Base-by-base conservation (phyloP, 2,797 vertebrate genomes). In the Premnoplex brunnescens region DNA sequence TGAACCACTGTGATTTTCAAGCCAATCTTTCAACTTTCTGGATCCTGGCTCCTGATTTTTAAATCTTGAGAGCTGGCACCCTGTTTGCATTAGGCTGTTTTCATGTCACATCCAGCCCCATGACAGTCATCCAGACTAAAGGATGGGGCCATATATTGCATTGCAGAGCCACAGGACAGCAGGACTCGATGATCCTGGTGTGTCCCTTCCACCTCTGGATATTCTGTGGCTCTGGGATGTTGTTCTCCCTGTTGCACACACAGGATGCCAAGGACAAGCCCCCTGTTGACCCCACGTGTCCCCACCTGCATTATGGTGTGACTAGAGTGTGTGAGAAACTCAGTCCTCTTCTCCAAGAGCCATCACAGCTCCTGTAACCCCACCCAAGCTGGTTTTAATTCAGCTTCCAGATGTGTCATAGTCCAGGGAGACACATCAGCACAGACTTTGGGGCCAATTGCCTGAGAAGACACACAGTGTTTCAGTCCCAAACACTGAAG, bases 201-300 rank as follows among this genome's bases (percentile, higher is more conserved):
- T 43, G 63, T 66, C 43, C 43, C 16, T 66, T 46, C 63, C 63
- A 66, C 4, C 16, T 10, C 17, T 5, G 43, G 17, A 2, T 26
- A 46, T 19, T n/a, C 32, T 7, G 43, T 44, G 43, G 17, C 32
- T 44, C 30, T 7, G 27, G 9, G 55, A 60, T 10, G 4, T 10
- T 12, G 34, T 41, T 39, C 12, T 28, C 9, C 0, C n/a, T 0
- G 0, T 16, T 10, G 30, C 0, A 0, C 0, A 0, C 18, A 2
- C 0, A 2, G 16, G n/a, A 23, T 10, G 14, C 48, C 2, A 1
- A 32, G 54, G 46, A 14, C 14, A n/a, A 10, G 77, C n/a, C 17
- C 27, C n/a, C 20, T 0, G 0, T 1, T 28, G 39, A 60, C 21
- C 26, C 34, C 28, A 2, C 0, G 0, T 27, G 36, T 62, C 74